Conservation (phyloP, 2,888 invertebrate species). For the Yponomeuta sedellus region DNA sequence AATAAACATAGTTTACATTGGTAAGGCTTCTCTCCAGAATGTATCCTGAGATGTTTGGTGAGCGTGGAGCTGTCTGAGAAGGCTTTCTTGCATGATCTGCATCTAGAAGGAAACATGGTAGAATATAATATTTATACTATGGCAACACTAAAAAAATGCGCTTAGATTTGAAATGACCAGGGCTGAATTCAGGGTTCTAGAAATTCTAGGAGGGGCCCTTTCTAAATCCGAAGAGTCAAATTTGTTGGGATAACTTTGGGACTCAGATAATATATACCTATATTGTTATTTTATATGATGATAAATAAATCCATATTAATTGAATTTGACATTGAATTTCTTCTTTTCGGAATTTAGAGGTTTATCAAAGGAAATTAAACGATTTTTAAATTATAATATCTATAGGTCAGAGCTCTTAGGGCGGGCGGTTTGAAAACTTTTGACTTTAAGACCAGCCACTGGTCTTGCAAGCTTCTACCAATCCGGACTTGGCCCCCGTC, state of each 20-base stretch:
- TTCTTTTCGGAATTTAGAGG: no score
- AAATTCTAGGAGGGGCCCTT: neutral
- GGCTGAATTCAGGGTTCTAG: neutral
- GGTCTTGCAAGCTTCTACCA: no score
- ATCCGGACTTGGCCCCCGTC: no score
- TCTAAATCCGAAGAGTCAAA: neutral
- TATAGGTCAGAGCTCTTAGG: no score
- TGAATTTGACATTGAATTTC: no score
- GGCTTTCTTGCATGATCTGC: constrained; percentile 97
- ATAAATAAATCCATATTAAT: no score
- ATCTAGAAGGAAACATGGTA: constrained; percentile 64
- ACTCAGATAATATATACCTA: no score
- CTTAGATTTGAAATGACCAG: neutral
- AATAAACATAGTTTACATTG: constrained; percentile 97
- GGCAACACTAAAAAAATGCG: neutral
- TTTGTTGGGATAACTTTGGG: neutral
- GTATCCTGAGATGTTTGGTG: constrained; percentile 96
- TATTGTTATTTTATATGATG: no score
- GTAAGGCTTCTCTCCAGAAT: constrained; percentile 96
- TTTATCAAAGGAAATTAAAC: neutral
- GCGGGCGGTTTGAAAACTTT: no score
- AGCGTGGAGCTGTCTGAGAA: constrained; percentile 99
- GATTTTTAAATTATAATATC: neutral
- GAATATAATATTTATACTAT: neutral
- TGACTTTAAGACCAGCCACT: no score